Percentiles rank a stretch among this genome's conserved stretches.
Conservation (phyloP, 2,113 vertebrate genomes). For the Gymnocephalus cernua region DNA sequence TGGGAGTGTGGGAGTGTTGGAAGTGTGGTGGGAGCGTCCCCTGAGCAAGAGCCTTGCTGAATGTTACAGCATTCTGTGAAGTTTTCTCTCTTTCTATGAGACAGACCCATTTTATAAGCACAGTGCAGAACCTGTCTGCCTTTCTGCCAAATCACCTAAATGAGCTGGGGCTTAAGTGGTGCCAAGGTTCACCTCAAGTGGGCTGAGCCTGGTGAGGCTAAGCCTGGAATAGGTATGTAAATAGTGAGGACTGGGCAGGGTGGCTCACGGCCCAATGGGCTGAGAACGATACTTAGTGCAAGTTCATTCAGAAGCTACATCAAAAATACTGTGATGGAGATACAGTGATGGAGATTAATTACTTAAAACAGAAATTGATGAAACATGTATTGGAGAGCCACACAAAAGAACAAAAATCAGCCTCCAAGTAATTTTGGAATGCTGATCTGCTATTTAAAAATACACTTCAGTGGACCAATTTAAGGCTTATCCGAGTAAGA, state of each 20-base stretch:
- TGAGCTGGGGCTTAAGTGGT: slow-evolving; percentile 19
- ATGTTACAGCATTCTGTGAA: slow-evolving; percentile 36
- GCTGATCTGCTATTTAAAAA: not conserved
- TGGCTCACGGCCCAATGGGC: not conserved
- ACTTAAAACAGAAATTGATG: not conserved
- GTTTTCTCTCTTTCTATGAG: slow-evolving; percentile 6
- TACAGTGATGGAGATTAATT: slow-evolving; percentile 3
- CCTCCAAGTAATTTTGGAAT: not conserved
- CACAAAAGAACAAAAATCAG: slow-evolving; percentile 9
- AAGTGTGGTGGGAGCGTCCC: slow-evolving; percentile 36
- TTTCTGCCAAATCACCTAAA: slow-evolving; percentile 24
- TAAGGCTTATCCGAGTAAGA: not conserved
- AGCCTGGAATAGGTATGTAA: slow-evolving; percentile 22
- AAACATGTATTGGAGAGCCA: not conserved
- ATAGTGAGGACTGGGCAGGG: slow-evolving; percentile 6
- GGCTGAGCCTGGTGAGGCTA: not conserved
- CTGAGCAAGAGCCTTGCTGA: slow-evolving; percentile 43
- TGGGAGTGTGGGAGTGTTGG: slow-evolving; percentile 6
- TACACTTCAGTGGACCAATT: not conserved
- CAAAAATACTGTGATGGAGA: not conserved
- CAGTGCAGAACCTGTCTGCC: not conserved
- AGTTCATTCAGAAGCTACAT: slow-evolving; percentile 12
- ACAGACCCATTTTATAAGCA: slow-evolving; percentile 14
- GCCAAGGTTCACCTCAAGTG: slow-evolving; percentile 37
- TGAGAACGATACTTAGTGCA: not conserved